Conservation (phyloP, 2,888 invertebrate species). For the Seira sanloemensis region DNA sequence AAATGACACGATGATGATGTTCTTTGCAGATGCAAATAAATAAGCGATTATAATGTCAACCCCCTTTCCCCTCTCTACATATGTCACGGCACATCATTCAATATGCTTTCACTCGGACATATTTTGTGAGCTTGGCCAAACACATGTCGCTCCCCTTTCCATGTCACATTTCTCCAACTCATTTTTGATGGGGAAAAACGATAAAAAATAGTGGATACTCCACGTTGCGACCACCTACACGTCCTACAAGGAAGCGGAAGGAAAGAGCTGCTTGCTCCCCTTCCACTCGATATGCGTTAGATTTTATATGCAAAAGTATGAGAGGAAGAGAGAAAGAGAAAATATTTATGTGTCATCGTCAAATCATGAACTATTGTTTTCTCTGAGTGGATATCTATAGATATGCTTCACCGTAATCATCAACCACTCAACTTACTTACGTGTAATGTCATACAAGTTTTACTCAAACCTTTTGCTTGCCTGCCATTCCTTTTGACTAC, state of each 20-base stretch:
- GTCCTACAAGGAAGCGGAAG: slow-evolving; percentile 1
- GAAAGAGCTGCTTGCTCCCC: background rate
- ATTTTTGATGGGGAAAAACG: background rate
- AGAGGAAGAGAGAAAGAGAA: background rate
- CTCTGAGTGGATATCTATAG: background rate
- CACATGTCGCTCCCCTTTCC: background rate
- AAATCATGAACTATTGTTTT: slow-evolving; percentile 17
- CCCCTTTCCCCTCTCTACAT: slow-evolving; percentile 31
- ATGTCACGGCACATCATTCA: slow-evolving; percentile 17
- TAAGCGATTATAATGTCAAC: slow-evolving; percentile 54
- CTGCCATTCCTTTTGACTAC: background rate
- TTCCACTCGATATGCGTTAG: background rate
- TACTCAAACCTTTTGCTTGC: background rate
- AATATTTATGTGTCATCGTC: slow-evolving; percentile 19
- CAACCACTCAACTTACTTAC: background rate
- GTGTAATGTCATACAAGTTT: background rate
- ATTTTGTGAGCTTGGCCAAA: too few relatives aligned
- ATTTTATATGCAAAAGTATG: too few relatives aligned
- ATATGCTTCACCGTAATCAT: background rate
- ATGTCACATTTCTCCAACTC: background rate
- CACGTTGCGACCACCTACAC: background rate
- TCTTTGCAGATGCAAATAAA: slow-evolving; percentile 50
- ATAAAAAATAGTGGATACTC: slow-evolving; percentile 4
- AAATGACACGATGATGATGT: slow-evolving; percentile 11
- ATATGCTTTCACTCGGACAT: background rate